phyloP scores from a whole-genome alignment of 2,797 vertebrate genomes.

The Tauraco hartlaubi region DNA sequence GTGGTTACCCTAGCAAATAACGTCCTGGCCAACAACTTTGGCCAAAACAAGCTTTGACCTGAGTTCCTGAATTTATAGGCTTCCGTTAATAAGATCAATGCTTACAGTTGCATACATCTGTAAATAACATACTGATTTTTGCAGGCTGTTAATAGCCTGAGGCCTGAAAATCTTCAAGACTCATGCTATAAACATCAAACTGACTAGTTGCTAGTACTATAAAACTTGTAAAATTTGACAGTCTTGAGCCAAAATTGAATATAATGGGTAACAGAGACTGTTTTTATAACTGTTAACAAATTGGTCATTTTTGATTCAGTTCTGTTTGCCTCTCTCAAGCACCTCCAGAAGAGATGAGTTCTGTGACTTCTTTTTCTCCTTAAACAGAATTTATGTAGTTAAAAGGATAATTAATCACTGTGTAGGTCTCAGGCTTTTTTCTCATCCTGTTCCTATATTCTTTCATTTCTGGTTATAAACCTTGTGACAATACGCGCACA shows the following conservation, averaged over 20 bases:
- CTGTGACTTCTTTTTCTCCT: rapidly evolving
- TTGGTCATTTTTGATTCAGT: neutral
- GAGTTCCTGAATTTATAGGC: neutral
- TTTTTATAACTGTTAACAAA: neutral
- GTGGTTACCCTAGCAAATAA: neutral
- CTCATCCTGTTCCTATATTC: neutral
- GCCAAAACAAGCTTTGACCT: neutral
- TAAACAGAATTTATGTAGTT: neutral
- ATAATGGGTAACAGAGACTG: rapidly evolving
- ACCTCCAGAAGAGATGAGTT: neutral
- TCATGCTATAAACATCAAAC: neutral
- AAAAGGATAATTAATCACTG: neutral
- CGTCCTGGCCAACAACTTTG: neutral
- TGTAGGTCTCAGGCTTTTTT: neutral
- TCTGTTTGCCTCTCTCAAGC: neutral
- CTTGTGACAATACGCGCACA: neutral
- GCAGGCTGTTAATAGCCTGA: neutral
- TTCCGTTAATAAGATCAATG: neutral
- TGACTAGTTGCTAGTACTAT: neutral
- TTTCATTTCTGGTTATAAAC: neutral
- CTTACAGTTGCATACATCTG: neutral
- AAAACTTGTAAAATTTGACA: neutral
- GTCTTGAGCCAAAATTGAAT: neutral
- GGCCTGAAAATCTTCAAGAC: neutral
- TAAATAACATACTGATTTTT: neutral